Evolutionary conservation across 2,113 vertebrate species (phyloP), one percentile per base, ranked within the genome.

Genomic region (Mustela lutreola): DNA sequence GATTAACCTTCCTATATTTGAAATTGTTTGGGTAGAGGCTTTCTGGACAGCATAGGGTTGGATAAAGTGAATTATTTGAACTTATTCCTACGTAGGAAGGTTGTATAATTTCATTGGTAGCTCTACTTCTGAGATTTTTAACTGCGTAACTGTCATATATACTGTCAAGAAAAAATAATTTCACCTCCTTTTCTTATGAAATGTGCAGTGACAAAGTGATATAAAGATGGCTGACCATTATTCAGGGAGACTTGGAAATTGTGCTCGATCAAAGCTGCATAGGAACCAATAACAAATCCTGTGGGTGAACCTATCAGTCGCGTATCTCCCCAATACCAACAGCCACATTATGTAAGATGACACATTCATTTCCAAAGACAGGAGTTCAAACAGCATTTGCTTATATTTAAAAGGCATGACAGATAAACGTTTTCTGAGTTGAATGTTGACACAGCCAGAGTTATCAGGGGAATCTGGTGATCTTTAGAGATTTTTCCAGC

Each of bases 41-140:
- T 94, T 96, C 76, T 80, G 63, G 31, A 90, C 2, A 79, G 42
- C 19, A 31, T n/a, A 92, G 48, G 8, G 31, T 81, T 80, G 26
- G 84, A 58, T 56, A 91, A 80, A 91, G 50, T 94, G 24, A 94
- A 50, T 97, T 94, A 92, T 87, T 91, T 95, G 83, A 96, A 79
- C 67, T 39, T 83, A 88, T n/a, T 71, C 48, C 21, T 84, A 31
- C 80, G 28, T 80, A 84, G 62, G 16, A 19, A 53, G 88, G 22
- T 16, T 67, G 4, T 95, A 53, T 94, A 78, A 95, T 88, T 95
- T 91, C 45, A 79, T 45, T 85, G 82, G 19, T 79, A 24, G 16
- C 45, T 31, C 88, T 58, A 3, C 39, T 95, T 76, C 89, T 94
- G 78, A 97, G 90, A 50, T 87, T 88, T 45, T 45, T 88, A 95